A percentile compares a stretch with the other conserved stretches of the same genome.
These are phyloP conservation scores for Anastrepha ludens DNA, from an alignment of 1,140 invertebrate species.

Conservation along the genomic window DNA sequence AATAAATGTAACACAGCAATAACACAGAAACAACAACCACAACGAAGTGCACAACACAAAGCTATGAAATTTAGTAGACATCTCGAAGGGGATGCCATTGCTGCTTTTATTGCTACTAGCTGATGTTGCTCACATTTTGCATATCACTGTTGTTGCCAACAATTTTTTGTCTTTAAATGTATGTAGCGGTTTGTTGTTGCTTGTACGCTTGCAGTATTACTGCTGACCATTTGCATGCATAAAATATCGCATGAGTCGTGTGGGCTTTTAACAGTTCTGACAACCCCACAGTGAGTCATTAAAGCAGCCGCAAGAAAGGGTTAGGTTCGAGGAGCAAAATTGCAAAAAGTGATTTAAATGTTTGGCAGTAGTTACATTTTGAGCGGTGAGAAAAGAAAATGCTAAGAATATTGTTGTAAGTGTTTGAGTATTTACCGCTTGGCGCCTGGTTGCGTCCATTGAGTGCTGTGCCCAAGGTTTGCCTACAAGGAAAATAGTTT, in stretches of 20 bases:
- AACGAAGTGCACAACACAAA: neutral
- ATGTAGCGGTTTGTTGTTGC: neutral
- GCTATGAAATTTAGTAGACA: neutral
- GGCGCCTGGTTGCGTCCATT: no score
- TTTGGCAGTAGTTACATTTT: no score
- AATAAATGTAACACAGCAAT: neutral
- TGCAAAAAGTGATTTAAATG: no score
- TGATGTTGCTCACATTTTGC: neutral
- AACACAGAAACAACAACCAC: neutral
- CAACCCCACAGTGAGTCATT: neutral
- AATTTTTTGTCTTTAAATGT: no score
- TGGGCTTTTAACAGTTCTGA: neutral
- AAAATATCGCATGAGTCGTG: neutral
- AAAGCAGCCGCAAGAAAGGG: neutral
- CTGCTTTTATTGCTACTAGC: neutral
- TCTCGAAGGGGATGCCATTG: neutral
- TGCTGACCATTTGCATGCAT: conserved; percentile 29
- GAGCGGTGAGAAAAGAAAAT: no score
- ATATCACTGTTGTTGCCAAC: neutral
- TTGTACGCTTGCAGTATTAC: neutral
- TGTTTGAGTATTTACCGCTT: no score
- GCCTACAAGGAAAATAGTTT: no score
- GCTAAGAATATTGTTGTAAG: no score
- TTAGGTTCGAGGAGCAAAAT: neutral
- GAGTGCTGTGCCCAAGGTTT: no score